Evolutionary conservation across 2,888 invertebrate genomes (phyloP), one percentile per base, ranked within the genome.

Genomic region (Agonopterix heracliana): DNA sequence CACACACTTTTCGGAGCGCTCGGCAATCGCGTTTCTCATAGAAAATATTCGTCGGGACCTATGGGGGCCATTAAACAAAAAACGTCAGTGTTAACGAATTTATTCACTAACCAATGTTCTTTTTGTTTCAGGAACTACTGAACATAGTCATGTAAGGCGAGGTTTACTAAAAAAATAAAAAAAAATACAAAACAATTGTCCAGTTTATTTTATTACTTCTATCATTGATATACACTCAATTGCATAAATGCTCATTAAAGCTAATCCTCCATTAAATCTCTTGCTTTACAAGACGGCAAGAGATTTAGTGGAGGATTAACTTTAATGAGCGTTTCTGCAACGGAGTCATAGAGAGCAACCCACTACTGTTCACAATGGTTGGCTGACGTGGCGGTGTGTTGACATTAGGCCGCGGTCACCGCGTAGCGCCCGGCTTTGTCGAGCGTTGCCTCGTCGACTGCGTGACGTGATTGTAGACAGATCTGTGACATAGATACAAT

Each of bases 61-160:
- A n/a, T n/a, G n/a, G n/a, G n/a, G n/a, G n/a, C n/a, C n/a, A n/a
- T 36, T 36, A 36, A n/a, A 2, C 3, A 2, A 36, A 36, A n/a
- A 36, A 10, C 36, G n/a, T n/a, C n/a, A n/a, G n/a, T n/a, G n/a
- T n/a, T n/a, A n/a, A n/a, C n/a, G n/a, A 36, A 36, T 9, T 9
- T 10, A n/a, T 38, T 35, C 12, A 4, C 13, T 35, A 35, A 34
- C 36, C n/a, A 9, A 9, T 26, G 34, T 42, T 41, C 34, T 12
- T 41, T 60, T 81, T 82, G 78, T 86, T 87, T 54, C 87, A 87
- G 87, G 78, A 87, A 86, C 81, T 87, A 87, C 69, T 87, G 71
- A 85, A 54, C 68, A 49, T 66, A 69, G 64, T 66, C 53, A 44
- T 60, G 56, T 67, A 68, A 72, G 71, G 56, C 52, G 61, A 63